Conservation (phyloP, 2,888 invertebrate genomes). For the Cloeon dipterum region DNA sequence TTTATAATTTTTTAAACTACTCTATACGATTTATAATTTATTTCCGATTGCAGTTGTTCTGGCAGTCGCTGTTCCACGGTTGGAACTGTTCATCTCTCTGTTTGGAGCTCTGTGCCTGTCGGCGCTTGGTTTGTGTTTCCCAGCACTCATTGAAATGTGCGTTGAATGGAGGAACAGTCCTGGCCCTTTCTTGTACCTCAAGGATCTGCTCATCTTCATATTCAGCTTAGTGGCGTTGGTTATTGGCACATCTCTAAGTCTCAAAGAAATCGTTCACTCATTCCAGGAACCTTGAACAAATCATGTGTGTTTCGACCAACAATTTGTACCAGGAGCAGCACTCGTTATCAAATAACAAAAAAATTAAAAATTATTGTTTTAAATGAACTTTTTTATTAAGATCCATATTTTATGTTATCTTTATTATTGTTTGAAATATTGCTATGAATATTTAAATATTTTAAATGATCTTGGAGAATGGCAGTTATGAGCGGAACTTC, state of each 20-base stretch:
- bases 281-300: too few species aligned
- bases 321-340: too few species aligned
- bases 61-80: slow-evolving; percentile 64
- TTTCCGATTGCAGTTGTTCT: slow-evolving; percentile 36
- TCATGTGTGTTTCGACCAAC: too few species aligned
- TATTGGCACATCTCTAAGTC: slow-evolving; percentile 44
- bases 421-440: too few species aligned
- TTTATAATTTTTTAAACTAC: not conserved
- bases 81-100: slow-evolving; percentile 52
- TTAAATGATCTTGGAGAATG: too few species aligned
- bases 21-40: not conserved
- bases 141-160: slow-evolving; percentile 67
- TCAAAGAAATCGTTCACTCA: slow-evolving; percentile 27
- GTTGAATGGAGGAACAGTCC: slow-evolving; percentile 41
- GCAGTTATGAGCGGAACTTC: too few species aligned
- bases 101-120: slow-evolving; percentile 80
- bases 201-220: slow-evolving; percentile 35
- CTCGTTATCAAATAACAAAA: too few species aligned
- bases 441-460: too few species aligned
- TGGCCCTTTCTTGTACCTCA: slow-evolving; percentile 30
- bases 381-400: too few species aligned
- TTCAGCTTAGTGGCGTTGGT: slow-evolving; percentile 41
- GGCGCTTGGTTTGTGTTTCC: slow-evolving; percentile 71
- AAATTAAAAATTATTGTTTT: too few species aligned
- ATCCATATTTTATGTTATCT: too few species aligned